Evolutionary conservation across 2,113 vertebrate genomes (phyloP).

Genomic region (human): GRCh38 chr2:11296501-11297000

Average conservation of each 20-base stretch:
- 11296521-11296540: neutral
- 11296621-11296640: neutral
- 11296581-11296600: neutral
- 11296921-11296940: neutral
- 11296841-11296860: neutral
- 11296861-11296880: neutral
- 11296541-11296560: neutral
- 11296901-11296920: neutral
- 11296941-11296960: neutral
- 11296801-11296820: neutral
- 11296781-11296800: neutral
- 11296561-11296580: neutral
- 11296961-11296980: conserved; percentile 17
- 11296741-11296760: neutral
- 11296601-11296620: neutral
- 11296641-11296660: neutral
- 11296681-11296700: neutral
- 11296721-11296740: neutral
- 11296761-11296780: neutral
- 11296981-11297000: neutral
- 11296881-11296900: neutral
- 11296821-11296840: neutral
- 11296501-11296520: neutral
- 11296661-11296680: neutral
- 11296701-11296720: neutral